A percentile compares a stretch with the other conserved stretches of the same genome.
phyloP scores from a whole-genome alignment of 2,113 vertebrate species.

The Rattus rattus region DNA sequence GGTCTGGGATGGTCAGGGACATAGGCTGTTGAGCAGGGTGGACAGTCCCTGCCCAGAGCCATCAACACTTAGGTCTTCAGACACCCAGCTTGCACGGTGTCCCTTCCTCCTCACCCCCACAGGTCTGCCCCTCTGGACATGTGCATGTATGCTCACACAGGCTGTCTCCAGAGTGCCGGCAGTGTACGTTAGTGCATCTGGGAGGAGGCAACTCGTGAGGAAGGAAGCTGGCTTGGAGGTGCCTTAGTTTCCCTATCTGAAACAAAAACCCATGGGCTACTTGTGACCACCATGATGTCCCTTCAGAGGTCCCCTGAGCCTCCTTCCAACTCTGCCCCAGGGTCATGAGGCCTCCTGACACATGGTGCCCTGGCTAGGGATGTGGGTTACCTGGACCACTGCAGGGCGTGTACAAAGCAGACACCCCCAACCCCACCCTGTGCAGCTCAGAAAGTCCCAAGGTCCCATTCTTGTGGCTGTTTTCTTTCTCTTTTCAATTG shows the following conservation, averaged over 20 bases:
- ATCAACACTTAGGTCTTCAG: not conserved
- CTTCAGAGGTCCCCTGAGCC: not conserved
- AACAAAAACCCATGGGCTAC: not conserved
- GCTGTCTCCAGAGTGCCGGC: not conserved
- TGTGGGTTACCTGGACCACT: not conserved
- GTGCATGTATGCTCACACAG: not conserved
- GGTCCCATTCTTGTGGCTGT: too few relatives aligned
- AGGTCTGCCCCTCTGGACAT: fast-evolving
- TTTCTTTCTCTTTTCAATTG: not conserved
- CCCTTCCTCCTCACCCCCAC: not conserved
- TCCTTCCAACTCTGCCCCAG: too few relatives aligned
- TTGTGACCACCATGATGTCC: not conserved
- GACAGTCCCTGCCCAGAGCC: fast-evolving
- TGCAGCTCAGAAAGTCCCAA: not conserved
- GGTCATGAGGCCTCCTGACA: not conserved
- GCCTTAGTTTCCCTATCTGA: not conserved
- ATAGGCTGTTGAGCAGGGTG: fast-evolving
- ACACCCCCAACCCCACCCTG: not conserved
- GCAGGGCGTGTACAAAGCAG: not conserved
- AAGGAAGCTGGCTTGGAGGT: not conserved
- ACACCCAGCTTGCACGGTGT: not conserved
- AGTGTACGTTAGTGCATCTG: fast-evolving
- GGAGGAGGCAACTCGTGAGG: too few relatives aligned
- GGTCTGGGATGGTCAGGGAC: not conserved
- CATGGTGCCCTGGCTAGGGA: not conserved